A percentile compares a stretch with the other conserved stretches of the same genome.
phyloP scores from a whole-genome alignment of 2,797 vertebrate species.

The Semaprochilodus insignis region DNA sequence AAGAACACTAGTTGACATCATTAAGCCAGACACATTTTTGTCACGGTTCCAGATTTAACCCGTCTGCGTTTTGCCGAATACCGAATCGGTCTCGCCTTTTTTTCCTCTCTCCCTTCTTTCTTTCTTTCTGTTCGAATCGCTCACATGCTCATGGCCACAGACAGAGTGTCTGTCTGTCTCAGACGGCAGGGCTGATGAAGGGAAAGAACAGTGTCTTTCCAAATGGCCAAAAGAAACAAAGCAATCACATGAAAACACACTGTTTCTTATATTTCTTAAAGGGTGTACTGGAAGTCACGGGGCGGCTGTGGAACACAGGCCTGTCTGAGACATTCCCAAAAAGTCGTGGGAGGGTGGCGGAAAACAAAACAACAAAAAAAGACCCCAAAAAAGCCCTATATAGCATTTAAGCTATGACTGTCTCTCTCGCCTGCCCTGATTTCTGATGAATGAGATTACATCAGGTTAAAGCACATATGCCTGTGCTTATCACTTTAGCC shows the following conservation, averaged over 20 bases:
- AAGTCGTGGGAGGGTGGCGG: neutral
- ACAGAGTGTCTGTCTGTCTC: slow-evolving; percentile 66
- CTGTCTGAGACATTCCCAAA: neutral
- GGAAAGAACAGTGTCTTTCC: slow-evolving; percentile 46
- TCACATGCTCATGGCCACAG: slow-evolving; percentile 68
- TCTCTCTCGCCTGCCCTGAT: slow-evolving; percentile 48
- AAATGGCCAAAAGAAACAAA: slow-evolving; percentile 47
- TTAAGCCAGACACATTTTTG: slow-evolving; percentile 81
- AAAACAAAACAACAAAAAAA: neutral
- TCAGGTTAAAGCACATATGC: slow-evolving; percentile 58
- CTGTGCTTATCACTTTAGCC: slow-evolving; percentile 59
- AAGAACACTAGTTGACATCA: slow-evolving; percentile 78
- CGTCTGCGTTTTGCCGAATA: slow-evolving; percentile 75
- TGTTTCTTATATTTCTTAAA: neutral
- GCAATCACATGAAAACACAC: slow-evolving; percentile 45
- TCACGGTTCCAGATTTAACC: slow-evolving; percentile 79
- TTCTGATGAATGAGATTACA: slow-evolving; percentile 61
- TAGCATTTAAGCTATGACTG: slow-evolving; percentile 45
- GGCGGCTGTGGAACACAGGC: neutral
- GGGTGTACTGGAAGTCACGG: slow-evolving; percentile 8
- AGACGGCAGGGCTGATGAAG: slow-evolving; percentile 64
- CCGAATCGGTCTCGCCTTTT: slow-evolving; percentile 64
- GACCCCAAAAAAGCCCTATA: neutral
- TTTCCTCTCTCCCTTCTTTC: slow-evolving; percentile 47
- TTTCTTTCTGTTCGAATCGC: slow-evolving; percentile 39